Evolutionary conservation across 1,140 invertebrate genomes (phyloP).

Genomic region (Lordiphosa clarofinis): DNA sequence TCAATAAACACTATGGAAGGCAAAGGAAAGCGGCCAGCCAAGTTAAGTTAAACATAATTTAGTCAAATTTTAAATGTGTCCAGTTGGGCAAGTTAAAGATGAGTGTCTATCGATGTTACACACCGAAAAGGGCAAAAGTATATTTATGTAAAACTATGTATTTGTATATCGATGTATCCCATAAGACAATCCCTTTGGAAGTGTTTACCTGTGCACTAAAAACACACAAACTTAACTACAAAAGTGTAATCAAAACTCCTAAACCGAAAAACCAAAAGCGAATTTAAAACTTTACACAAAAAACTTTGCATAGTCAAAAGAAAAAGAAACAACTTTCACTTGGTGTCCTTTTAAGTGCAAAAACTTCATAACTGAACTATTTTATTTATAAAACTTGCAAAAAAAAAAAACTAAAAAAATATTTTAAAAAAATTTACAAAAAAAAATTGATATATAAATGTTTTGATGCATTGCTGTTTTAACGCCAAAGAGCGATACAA

Average conservation of each 20-base stretch:
- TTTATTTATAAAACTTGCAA: conserved; percentile 47
- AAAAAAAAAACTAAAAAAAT: conserved; percentile 37
- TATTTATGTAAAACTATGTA: conserved; percentile 70
- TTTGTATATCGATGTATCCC: conserved; percentile 72
- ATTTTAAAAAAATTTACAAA: conserved; percentile 34
- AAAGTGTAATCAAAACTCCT: conserved; percentile 20
- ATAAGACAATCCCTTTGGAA: conserved; percentile 73
- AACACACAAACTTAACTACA: conserved; percentile 37
- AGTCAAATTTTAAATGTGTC: conserved; percentile 56
- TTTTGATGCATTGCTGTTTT: conserved; percentile 59
- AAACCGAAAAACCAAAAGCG: conserved; percentile 28
- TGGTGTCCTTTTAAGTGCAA: conserved; percentile 64
- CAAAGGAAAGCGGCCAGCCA: conserved; percentile 36
- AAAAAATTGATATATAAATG: conserved; percentile 48
- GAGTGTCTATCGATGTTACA: conserved; percentile 16
- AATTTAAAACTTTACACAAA: conserved; percentile 55
- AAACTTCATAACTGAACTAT: conserved; percentile 58
- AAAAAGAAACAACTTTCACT: conserved; percentile 33
- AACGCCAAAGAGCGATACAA: conserved; percentile 53
- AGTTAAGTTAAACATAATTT: conserved; percentile 55
- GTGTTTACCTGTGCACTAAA: conserved; percentile 47
- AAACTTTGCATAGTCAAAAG: conserved; percentile 69
- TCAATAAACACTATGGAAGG: conserved; percentile 68
- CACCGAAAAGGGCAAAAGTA: conserved; percentile 21
- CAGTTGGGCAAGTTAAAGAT: conserved; percentile 5